phyloP scores from a whole-genome alignment of 1,140 invertebrate genomes.

The Lepidostoma basale region DNA sequence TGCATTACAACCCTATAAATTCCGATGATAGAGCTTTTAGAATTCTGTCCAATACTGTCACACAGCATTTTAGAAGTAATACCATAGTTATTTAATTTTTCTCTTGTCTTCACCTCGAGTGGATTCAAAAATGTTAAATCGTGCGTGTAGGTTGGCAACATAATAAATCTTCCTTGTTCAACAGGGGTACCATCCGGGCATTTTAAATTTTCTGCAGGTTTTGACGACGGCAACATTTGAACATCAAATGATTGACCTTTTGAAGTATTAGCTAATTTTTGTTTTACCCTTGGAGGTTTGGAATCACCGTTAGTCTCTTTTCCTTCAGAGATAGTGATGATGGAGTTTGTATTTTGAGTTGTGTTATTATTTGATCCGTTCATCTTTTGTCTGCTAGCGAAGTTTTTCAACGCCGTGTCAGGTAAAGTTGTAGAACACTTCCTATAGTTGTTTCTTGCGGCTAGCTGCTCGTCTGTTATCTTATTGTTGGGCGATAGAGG shows the following conservation, averaged over 20 bases:
- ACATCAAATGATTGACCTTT: slow-evolving; percentile 49
- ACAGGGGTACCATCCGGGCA: slow-evolving; percentile 48
- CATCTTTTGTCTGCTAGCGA: slow-evolving; percentile 36
- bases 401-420: slow-evolving; percentile 35
- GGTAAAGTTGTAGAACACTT: slow-evolving; percentile 43
- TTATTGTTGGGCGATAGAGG: slow-evolving; percentile 52
- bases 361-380: slow-evolving; percentile 29
- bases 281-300: slow-evolving; percentile 18
- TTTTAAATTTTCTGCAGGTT: slow-evolving; percentile 37
- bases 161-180: slow-evolving; percentile 55
- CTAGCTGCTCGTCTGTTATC: slow-evolving; percentile 53
- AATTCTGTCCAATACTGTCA: slow-evolving; percentile 51
- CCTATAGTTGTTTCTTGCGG: slow-evolving; percentile 47
- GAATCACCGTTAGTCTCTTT: slow-evolving; percentile 36
- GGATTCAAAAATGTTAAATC: slow-evolving; percentile 52
- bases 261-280: slow-evolving; percentile 42
- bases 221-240: slow-evolving; percentile 51
- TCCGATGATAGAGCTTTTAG: slow-evolving; percentile 56
- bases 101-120: slow-evolving; percentile 54
- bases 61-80: slow-evolving; percentile 54
- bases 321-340: slow-evolving; percentile 35
- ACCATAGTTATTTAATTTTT: slow-evolving; percentile 53
- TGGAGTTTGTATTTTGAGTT: slow-evolving; percentile 34
- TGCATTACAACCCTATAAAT: slow-evolving; percentile 58
- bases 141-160: slow-evolving; percentile 54